Percentiles rank a stretch among this genome's conserved stretches.
Conservation (phyloP, 2,888 invertebrate species). For the Dusona sp. region DNA sequence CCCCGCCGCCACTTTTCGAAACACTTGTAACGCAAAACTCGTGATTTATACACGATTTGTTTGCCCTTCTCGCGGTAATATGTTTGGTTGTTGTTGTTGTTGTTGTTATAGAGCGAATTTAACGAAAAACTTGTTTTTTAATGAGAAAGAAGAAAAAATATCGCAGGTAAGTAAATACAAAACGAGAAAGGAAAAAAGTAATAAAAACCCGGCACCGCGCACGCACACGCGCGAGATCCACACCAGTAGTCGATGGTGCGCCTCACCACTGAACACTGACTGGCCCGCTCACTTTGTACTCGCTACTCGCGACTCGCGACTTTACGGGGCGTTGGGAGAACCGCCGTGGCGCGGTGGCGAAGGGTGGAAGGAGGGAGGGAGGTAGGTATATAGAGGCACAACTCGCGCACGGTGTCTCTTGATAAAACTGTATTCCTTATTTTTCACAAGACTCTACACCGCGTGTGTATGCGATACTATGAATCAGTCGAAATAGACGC, state of each 20-base stretch:
- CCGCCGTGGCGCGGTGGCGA: background rate
- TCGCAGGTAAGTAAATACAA: slow-evolving; percentile 6
- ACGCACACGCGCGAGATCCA: slow-evolving; percentile 42
- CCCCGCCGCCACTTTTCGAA: slow-evolving; percentile 23
- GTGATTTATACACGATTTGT: background rate
- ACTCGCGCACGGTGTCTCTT: slow-evolving; percentile 51
- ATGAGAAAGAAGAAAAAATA: slow-evolving; percentile 8
- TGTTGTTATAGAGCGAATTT: background rate
- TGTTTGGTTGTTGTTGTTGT: no score
- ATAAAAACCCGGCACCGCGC: slow-evolving; percentile 46
- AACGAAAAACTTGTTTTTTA: slow-evolving; percentile 13
- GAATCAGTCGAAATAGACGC: slow-evolving; percentile 23
- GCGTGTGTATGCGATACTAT: slow-evolving; percentile 1
- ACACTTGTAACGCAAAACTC: background rate
- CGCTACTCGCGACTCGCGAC: slow-evolving; percentile 43
- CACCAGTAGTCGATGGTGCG: slow-evolving; percentile 70
- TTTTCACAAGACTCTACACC: slow-evolving; percentile 20
- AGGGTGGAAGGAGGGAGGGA: slow-evolving; percentile 11
- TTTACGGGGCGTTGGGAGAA: slow-evolving; percentile 1
- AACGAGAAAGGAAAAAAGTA: slow-evolving; percentile 44
- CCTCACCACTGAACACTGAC: slow-evolving; percentile 72
- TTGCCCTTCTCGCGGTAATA: background rate
- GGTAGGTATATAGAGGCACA: slow-evolving; percentile 50
- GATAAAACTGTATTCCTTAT: slow-evolving; percentile 18
- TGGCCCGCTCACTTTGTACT: slow-evolving; percentile 62